Percentiles rank a stretch among this genome's conserved stretches.
Evolutionary conservation across 2,888 invertebrate genomes (phyloP).

Genomic region (Dolichopus griseipennis): DNA sequence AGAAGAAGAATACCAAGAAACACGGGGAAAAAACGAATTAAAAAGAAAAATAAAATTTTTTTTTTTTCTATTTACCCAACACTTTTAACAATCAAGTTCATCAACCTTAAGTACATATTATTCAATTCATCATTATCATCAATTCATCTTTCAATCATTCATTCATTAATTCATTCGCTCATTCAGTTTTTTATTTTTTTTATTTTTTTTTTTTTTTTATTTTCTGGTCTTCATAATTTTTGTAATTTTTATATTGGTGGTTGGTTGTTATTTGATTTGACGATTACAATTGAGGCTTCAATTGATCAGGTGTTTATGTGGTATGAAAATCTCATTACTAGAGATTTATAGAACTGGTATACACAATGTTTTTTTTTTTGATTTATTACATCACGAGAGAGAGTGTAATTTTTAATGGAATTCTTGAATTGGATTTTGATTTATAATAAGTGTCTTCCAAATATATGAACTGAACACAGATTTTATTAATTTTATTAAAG

Average conservation of each 20-base stretch:
- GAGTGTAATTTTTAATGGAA: no score
- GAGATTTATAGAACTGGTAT: background rate
- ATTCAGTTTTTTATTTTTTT: background rate
- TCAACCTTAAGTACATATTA: background rate
- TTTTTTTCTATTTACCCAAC: background rate
- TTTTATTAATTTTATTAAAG: no score
- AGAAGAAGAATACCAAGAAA: background rate
- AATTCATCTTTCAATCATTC: background rate
- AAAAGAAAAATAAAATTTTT: background rate
- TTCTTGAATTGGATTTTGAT: no score
- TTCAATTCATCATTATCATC: conserved; percentile 1
- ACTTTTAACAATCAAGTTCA: background rate
- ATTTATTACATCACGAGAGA: no score
- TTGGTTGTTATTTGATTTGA: background rate
- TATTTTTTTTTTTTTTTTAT: background rate
- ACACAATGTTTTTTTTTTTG: no score
- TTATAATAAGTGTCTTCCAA: no score
- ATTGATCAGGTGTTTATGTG: background rate
- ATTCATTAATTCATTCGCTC: background rate
- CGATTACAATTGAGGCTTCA: background rate
- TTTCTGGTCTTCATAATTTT: background rate
- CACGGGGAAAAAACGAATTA: background rate
- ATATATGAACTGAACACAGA: no score
- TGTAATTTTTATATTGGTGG: background rate
- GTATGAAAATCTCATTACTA: background rate